These are phyloP conservation scores for Aphodius granarius DNA, from an alignment of 2,888 invertebrate species.

Conservation along the genomic window DNA sequence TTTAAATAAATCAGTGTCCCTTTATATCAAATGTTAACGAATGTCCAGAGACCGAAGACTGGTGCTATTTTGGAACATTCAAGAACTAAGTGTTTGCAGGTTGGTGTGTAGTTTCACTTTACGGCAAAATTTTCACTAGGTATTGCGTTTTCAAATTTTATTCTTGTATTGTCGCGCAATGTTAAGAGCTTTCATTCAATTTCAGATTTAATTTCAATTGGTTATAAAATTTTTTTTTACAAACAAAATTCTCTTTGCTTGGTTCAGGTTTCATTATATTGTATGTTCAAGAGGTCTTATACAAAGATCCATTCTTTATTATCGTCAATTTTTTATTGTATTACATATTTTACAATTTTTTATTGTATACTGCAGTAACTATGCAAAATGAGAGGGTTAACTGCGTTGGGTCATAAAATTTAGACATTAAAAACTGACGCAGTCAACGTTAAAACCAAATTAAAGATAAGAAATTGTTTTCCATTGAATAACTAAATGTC, in stretches of 20 bases:
- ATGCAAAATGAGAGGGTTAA: too few species aligned
- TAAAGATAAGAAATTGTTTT: too few species aligned
- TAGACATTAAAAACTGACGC: too few species aligned
- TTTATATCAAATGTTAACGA: not conserved
- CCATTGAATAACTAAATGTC: not conserved
- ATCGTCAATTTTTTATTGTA: too few species aligned
- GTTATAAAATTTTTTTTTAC: not conserved
- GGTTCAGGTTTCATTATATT: too few species aligned
- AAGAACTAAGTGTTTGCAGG: not conserved
- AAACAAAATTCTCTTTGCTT: too few species aligned
- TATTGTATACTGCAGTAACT: too few species aligned
- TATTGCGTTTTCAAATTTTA: not conserved
- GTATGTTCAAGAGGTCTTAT: too few species aligned
- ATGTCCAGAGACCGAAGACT: not conserved
- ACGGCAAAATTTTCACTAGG: not conserved
- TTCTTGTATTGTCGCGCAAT: not conserved
- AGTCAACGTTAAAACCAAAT: too few species aligned
- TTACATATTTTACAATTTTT: too few species aligned
- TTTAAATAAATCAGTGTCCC: not conserved
- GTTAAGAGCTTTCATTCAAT: not conserved
- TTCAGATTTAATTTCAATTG: not conserved
- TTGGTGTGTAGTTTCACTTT: not conserved
- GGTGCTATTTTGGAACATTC: not conserved
- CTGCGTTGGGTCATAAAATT: too few species aligned
- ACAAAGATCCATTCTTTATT: too few species aligned